Evolutionary conservation across 2,888 invertebrate genomes (phyloP), one percentile per base, ranked within the genome.

Genomic region (Oxyscelio sp.): DNA sequence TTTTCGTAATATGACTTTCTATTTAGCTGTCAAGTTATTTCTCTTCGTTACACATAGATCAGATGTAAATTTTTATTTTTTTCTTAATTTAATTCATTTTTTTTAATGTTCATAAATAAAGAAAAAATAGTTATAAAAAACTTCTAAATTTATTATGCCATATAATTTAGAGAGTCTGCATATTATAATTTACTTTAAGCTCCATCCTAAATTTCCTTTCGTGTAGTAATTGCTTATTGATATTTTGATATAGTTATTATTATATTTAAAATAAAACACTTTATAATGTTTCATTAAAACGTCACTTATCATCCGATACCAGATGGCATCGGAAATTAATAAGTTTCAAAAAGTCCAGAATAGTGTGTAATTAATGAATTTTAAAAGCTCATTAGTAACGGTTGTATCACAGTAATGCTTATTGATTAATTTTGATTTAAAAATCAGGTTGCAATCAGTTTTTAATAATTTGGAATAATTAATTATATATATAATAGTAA

Each of bases 321-420:
- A 78, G 61, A 54, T 78, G 68, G 61, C 59, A 70, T 61, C 54
- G n/a, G 43, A 78, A 78, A 74, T 66, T 21, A 83, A 77, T 73
- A 78, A 52, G 54, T 80, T 48, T 52, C 27, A 27, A 81, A 81
- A 75, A 75, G 58, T 45, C 54, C 3, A n/a, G 24, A 24, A 75
- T 40, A 50, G 27, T n/a, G 66, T 19, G 34, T 38, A 40, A 75
- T 66, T 75, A 75, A 75, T 75, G 75, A 66, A 59, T 75, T 75
- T 75, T 75, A 75, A 75, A 66, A 4, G 66, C 75, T 75, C 75
- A 75, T 75, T 75, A 75, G 75, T 75, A 66, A 56, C 58, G 75
- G 38, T 59, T 58, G 13, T 27, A 56, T 58, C 11, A 34, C 17
- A 11, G 24, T 17, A 24, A 45, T 50, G 43, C 61, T 63, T 54